These are phyloP conservation scores for Magallana angulata DNA, from an alignment of 1,140 invertebrate genomes.

Conservation along the genomic window DNA sequence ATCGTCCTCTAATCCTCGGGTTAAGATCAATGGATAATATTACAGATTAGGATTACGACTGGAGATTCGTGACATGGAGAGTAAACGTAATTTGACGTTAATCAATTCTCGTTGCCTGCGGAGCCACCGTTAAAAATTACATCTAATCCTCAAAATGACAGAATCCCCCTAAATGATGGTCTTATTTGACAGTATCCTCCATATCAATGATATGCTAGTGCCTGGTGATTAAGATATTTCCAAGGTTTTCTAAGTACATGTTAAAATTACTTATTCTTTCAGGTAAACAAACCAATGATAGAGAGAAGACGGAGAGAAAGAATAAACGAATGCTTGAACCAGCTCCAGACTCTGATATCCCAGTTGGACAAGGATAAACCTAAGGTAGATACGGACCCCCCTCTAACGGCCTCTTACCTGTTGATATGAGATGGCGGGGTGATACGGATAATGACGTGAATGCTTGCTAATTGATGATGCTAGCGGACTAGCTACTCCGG, in stretches of 20 bases:
- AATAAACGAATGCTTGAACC: slow-evolving; percentile 92
- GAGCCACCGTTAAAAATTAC: not conserved
- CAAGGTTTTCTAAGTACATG: not conserved
- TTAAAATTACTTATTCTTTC: slow-evolving; percentile 75
- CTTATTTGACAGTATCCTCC: not conserved
- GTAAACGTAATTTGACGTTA: slow-evolving; percentile 13
- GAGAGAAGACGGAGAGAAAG: slow-evolving; percentile 91
- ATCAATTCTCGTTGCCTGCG: not conserved
- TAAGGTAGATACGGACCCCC: slow-evolving; percentile 38
- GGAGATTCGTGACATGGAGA: slow-evolving; percentile 1
- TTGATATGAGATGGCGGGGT: not conserved
- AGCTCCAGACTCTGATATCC: slow-evolving; percentile 88
- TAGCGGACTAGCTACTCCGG: not conserved
- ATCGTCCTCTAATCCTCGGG: slow-evolving; percentile 4
- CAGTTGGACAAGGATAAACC: slow-evolving; percentile 54
- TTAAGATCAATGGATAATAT: slow-evolving; percentile 24
- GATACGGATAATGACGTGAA: not conserved
- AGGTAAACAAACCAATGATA: slow-evolving; percentile 96
- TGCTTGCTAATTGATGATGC: slow-evolving; percentile 25
- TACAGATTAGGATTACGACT: slow-evolving; percentile 13
- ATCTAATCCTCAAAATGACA: slow-evolving; percentile 9
- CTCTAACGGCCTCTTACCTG: not conserved
- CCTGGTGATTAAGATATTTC: slow-evolving; percentile 8
- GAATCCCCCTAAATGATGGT: slow-evolving; percentile 6
- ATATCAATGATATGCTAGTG: not conserved